Evolutionary conservation across 2,113 vertebrate genomes (phyloP).

Genomic region (Amazona vittata): DNA sequence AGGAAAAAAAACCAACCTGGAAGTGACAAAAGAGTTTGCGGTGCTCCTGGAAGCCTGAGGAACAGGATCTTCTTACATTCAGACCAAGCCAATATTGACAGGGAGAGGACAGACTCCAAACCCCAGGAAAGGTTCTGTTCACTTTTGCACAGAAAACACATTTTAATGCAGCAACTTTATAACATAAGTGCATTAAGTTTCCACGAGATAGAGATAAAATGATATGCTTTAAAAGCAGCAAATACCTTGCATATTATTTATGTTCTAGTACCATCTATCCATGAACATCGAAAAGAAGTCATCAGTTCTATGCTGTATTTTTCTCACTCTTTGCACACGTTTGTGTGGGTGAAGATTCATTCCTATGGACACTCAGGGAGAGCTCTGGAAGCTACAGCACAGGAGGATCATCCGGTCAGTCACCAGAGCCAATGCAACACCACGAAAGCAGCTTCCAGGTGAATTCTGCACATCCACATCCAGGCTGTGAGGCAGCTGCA

Average conservation of each 20-base stretch:
- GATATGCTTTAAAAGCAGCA: background rate
- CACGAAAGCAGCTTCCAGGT: background rate
- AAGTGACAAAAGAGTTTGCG: background rate
- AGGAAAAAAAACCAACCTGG: background rate
- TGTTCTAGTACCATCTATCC: background rate
- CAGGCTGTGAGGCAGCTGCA: background rate
- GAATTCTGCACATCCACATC: background rate
- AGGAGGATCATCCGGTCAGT: background rate
- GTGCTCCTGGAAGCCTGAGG: background rate
- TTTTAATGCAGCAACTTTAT: background rate
- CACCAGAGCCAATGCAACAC: background rate
- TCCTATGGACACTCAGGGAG: fast-evolving
- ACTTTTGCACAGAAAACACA: background rate
- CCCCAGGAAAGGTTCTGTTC: background rate
- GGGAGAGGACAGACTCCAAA: background rate
- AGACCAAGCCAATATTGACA: background rate
- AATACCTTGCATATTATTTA: background rate
- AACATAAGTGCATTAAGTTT: background rate
- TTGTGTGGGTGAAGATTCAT: background rate
- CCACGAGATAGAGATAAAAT: background rate
- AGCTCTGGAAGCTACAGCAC: background rate
- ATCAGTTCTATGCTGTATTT: background rate
- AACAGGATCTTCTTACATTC: background rate
- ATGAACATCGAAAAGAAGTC: background rate
- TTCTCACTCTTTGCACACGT: background rate